Base-by-base conservation (phyloP, 2,888 invertebrate species). In the Drosophila prostipennis region DNA sequence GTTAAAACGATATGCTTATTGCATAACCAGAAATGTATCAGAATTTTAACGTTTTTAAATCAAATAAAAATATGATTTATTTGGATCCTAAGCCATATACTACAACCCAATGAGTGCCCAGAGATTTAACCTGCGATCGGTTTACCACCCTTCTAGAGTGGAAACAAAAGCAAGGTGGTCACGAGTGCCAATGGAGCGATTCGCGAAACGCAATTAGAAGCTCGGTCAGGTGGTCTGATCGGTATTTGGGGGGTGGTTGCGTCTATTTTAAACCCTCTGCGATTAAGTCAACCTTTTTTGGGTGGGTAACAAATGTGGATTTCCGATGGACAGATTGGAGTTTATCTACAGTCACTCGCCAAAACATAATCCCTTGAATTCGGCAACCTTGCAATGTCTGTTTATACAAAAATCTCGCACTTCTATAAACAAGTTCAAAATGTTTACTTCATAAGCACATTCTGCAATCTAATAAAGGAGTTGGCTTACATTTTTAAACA, bases 181-280 rank as follows among this genome's bases (percentile, higher is more conserved):
- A 61, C 61, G 61, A 61, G 61, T n/a, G 26, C 14, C 46, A 58
- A 34, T 16, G 32, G n/a, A 61, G 46, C 61, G 57, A 40, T 46
- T 60, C 26, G 60, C 45, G 32, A 61, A 32, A 46, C 61, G 57
- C 61, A 61, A 61, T 61, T 57, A 40, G 57, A 46, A 13, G 10
- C 60, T 5, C 7, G 23, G 46, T 61, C 61, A 61, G 61, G 61
- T 61, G 61, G 61, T 32, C 46, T 57, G 46, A 57, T 61, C 14
- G 61, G 52, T 11, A n/a, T 52, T 56, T 11, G 1, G 13, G 26
- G 48, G 23, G 34, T 34, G 26, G 56, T 34, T 36, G 56, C 23
- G 14, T n/a, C 53, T 23, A 46, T 14, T 26, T 16, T n/a, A n/a
- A 39, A 26, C 51, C 56, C 37, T 49, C 37, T 5, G 6, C 32